Base-by-base conservation (phyloP, 2,797 vertebrate species). In the Pterois miles region DNA sequence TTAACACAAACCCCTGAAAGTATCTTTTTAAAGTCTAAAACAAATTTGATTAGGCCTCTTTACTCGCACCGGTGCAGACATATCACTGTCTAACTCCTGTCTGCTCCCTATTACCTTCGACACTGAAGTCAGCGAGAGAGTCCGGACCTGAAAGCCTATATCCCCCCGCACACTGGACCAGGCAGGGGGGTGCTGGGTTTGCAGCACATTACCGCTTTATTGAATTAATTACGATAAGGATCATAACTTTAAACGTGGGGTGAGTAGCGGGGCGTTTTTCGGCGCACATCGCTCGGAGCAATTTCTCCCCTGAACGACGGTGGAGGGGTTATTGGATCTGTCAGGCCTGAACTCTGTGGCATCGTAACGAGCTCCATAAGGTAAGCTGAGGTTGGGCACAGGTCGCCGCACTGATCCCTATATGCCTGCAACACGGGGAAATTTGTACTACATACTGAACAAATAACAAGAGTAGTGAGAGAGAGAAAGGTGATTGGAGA, bases 151-250 rank as follows among this genome's bases (percentile, higher is more conserved):
- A 93, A 94, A 93, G 84, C 70, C 71, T 93, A 98, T 97, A 92
- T 91, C 87, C 86, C 96, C 94, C 94, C 92, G 93, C 96, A 96
- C 70, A 23, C 78, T 80, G 80, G 83, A 88, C 86, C n/a, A 90
- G 77, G 89, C 78, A 62, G 78, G 73, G 87, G 90, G 90, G 73
- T 95, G 96, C 95, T 93, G 96, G 97, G 96, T 97, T 95, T 98
- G 96, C 97, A 96, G 96, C 97, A 97, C 97, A 97, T 98, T 98
- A 97, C 96, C 95, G 94, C 97, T 98, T 99, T 99, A 99, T 99
- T 99, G 98, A 99, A 99, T 99, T 99, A 98, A 99, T 99, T 98
- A 97, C 92, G 98, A 99, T 99, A 99, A 99, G 96, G 96, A 99
- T 99, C 98, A 96, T 96, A 97, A 97, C 97, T 98, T 98, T 98